These are phyloP conservation scores for Dendrolimus punctatus DNA, from an alignment of 1,140 invertebrate genomes.

Conservation along the genomic window DNA sequence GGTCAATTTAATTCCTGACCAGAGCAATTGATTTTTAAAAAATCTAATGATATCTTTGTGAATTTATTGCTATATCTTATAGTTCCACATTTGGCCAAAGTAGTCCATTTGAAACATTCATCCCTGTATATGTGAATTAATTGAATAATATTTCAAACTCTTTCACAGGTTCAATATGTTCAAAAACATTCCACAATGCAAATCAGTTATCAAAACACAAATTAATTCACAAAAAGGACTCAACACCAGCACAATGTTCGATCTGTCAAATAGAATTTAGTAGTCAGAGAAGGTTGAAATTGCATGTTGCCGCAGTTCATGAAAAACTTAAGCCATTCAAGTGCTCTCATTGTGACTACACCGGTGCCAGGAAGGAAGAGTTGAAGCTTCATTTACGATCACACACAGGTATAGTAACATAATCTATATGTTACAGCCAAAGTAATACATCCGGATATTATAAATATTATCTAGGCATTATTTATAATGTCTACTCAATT, in stretches of 20 bases:
- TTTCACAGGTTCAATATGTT: conserved; percentile 69
- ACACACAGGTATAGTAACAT: conserved; percentile 78
- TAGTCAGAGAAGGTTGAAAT: conserved; percentile 73
- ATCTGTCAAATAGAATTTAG: conserved; percentile 76
- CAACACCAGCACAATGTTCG: conserved; percentile 64
- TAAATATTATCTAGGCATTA: too few species aligned
- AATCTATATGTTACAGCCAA: too few species aligned
- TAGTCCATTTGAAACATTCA: too few species aligned
- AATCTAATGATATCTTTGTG: too few species aligned
- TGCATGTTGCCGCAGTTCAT: conserved; percentile 78
- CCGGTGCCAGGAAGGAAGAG: conserved; percentile 74
- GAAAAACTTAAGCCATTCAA: conserved; percentile 79
- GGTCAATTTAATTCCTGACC: too few species aligned
- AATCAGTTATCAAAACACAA: conserved; percentile 82
- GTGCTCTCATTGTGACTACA: conserved; percentile 83
- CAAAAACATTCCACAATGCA: conserved; percentile 83
- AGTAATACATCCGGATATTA: too few species aligned
- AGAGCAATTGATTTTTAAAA: too few species aligned
- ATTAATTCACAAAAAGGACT: conserved; percentile 72
- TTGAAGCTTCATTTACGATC: conserved; percentile 82
- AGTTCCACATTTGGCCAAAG: too few species aligned
- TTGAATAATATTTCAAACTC: too few species aligned
- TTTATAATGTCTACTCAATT: too few species aligned
- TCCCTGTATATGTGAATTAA: too few species aligned
- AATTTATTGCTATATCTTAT: too few species aligned